Percentiles rank a stretch among this genome's conserved stretches.
phyloP scores from a whole-genome alignment of 2,113 vertebrate species.

The Apodemus sylvaticus region DNA sequence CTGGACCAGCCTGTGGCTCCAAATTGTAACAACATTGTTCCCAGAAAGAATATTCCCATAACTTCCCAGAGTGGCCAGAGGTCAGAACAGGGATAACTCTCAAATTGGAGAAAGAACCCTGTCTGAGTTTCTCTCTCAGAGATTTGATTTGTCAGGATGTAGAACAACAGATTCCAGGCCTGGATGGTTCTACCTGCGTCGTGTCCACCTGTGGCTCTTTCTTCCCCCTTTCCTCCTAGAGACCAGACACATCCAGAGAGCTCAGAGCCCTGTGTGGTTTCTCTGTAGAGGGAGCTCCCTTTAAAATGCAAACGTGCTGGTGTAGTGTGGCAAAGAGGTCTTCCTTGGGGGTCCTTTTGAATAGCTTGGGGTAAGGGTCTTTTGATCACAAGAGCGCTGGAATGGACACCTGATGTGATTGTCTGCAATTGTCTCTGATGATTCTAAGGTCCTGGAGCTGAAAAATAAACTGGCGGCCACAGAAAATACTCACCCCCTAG shows the following conservation, averaged over 20 bases:
- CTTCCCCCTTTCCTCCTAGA: neutral
- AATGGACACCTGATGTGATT: neutral
- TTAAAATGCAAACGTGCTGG: neutral
- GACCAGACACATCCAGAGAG: neutral
- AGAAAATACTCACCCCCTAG: constrained; percentile 47
- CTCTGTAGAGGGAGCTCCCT: neutral
- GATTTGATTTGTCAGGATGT: neutral
- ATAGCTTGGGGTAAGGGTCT: neutral
- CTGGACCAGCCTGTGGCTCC: neutral
- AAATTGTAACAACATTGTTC: neutral
- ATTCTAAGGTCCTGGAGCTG: constrained; percentile 83
- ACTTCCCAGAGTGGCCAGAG: neutral
- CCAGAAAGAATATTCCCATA: no score
- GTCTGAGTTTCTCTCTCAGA: neutral
- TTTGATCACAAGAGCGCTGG: neutral
- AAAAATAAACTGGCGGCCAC: constrained; percentile 73
- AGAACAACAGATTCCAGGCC: neutral
- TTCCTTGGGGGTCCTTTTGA: neutral
- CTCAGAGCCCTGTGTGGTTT: neutral
- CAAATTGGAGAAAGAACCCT: neutral
- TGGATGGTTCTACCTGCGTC: neutral
- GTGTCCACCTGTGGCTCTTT: neutral
- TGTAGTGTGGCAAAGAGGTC: neutral
- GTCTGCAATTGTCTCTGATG: neutral
- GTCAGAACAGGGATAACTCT: no score